Percentiles rank a stretch among this genome's conserved stretches.
phyloP scores from a whole-genome alignment of 2,797 vertebrate genomes.

The Chaunax sp. region DNA sequence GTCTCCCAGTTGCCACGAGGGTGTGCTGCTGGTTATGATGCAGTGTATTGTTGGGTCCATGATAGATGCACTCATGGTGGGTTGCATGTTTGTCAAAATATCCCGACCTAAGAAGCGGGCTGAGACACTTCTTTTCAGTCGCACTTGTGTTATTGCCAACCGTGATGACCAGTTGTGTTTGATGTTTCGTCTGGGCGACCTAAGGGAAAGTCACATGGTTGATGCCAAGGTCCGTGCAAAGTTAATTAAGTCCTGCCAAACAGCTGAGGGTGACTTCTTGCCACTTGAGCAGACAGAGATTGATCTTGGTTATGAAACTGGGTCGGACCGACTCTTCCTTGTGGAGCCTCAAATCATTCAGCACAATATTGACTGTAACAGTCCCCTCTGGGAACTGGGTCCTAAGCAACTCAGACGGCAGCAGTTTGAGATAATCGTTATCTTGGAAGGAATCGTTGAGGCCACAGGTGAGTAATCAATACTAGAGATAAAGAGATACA shows the following conservation, averaged over 20 bases:
- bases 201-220: conserved; percentile 58
- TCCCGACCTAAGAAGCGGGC: conserved; percentile 51
- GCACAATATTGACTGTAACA: too few relatives aligned
- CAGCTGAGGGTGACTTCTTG: conserved; percentile 70
- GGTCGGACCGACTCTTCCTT: conserved; percentile 71
- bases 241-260: conserved; percentile 71
- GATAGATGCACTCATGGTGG: conserved; percentile 60
- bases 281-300: conserved; percentile 72
- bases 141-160: too few relatives aligned
- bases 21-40: conserved; percentile 52
- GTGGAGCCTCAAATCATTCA: conserved; percentile 72
- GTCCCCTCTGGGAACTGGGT: conserved; percentile 64
- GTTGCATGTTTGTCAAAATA: conserved; percentile 64
- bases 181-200: too few relatives aligned
- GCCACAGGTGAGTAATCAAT: conserved; percentile 62
- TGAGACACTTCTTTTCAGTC: conserved; percentile 54
- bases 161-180: too few relatives aligned
- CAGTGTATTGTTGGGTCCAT: conserved; percentile 57
- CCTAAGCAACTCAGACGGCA: conserved; percentile 65
- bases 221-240: conserved; percentile 45
- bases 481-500: too few relatives aligned
- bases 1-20: conserved; percentile 38
- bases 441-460: conserved; percentile 74
- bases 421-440: conserved; percentile 76
- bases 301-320: conserved; percentile 70